Evolutionary conservation across 2,113 vertebrate genomes (phyloP).

Genomic region (Brachyhypopomus gauderio): DNA sequence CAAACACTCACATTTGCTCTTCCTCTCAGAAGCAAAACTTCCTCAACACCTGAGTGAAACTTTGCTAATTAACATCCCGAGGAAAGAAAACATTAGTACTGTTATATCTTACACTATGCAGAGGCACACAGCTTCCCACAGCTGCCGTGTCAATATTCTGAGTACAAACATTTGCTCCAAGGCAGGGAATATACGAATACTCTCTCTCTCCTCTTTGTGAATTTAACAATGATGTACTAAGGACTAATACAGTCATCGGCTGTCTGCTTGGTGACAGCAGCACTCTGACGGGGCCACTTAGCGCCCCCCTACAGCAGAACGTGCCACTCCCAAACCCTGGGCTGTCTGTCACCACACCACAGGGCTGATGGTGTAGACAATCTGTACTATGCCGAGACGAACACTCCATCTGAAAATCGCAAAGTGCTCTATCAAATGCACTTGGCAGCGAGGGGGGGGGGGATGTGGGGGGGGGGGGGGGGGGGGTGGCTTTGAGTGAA

Average conservation of each 20-base stretch:
- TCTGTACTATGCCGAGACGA: background rate
- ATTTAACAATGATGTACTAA: conserved; percentile 33
- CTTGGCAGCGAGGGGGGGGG: too few relatives aligned
- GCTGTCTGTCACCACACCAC: background rate
- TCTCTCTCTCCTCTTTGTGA: conserved; percentile 21
- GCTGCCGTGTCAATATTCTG: too few relatives aligned
- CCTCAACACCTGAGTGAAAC: too few relatives aligned
- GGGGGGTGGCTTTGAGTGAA: too few relatives aligned
- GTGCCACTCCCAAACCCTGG: background rate
- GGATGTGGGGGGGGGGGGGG: too few relatives aligned
- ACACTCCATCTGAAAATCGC: background rate
- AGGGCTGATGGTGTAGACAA: background rate
- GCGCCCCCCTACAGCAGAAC: background rate
- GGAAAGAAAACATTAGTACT: too few relatives aligned
- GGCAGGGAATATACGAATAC: background rate
- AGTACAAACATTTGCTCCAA: background rate
- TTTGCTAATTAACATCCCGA: too few relatives aligned
- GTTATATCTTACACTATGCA: too few relatives aligned
- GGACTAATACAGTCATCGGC: background rate
- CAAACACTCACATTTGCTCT: too few relatives aligned
- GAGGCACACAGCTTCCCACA: too few relatives aligned
- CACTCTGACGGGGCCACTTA: background rate
- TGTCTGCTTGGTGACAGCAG: conserved; percentile 27
- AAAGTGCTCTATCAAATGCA: background rate
- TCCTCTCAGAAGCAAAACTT: too few relatives aligned